Base-by-base conservation (phyloP, 2,888 invertebrate genomes). In the Mesorhabditis spiculigera region DNA sequence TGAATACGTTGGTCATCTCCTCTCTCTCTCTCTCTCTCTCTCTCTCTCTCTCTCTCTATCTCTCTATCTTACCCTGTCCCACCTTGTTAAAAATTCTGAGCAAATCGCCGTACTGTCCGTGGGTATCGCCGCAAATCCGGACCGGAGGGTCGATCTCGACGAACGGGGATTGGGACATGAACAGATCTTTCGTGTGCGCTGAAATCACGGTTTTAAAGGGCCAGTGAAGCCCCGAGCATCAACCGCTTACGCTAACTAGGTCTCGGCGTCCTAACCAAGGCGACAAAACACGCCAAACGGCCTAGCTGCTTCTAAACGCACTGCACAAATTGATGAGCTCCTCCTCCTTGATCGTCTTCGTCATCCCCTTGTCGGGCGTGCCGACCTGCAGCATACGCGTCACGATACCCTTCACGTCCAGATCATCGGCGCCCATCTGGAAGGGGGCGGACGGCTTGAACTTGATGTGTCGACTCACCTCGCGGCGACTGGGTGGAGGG, bases 341-440 rank as follows among this genome's bases (percentile, higher is more conserved):
- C 41, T 71, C 67, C 71, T 80, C 80, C 65, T 77, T 78, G 58
- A 79, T 75, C 5, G 77, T 75, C 63, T 74, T 78, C n/a, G 76
- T 76, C 63, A 80, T 63, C 45, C 73, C 71, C 61, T 77, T 76
- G 6, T 73, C 76, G 5, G 78, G 75, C 63, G 73, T 72, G 4
- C 78, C 80, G 43, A 78, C 76, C 58, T 76, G 74, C n/a, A 80
- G 58, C 58, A 50, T 50, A 2, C 58, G 58, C 58, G 8, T 10
- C 58, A 50, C 10, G n/a, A 50, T 10, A 3, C n/a, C n/a, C n/a
- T 10, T 10, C 58, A 50, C 58, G n/a, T 50, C 58, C 58, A 50
- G 28, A 28, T 28, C 28, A 28, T 28, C 28, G 28, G 28, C 28
- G 28, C 28, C 28, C 28, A 28, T 28, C 28, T 28, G 28, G 28